Conservation (phyloP, 1,140 invertebrate species). For the Leptopilina clavipes region DNA sequence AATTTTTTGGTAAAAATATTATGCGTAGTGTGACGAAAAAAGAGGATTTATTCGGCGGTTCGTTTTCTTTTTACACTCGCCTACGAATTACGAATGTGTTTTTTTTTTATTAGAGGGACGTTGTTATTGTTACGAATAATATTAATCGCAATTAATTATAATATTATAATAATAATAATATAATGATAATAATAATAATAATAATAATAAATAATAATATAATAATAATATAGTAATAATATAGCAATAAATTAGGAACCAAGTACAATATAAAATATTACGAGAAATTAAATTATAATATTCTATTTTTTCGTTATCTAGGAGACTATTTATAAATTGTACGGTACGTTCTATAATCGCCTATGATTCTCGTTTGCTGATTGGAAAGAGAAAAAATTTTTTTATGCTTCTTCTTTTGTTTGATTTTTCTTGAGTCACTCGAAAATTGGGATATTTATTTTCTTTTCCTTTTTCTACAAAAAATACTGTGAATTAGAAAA, state of each 20-base stretch:
- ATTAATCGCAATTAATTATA: conserved; percentile 50
- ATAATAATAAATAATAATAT: conserved; percentile 53
- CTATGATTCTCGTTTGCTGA: not conserved
- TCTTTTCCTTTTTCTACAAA: conserved; percentile 33
- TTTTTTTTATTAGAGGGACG: conserved; percentile 53
- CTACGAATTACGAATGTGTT: conserved; percentile 46
- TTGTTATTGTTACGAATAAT: conserved; percentile 52
- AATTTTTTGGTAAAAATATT: not conserved
- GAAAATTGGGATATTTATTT: conserved; percentile 28
- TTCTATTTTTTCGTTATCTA: conserved; percentile 61
- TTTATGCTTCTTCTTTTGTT: no score
- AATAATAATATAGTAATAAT: conserved; percentile 45
- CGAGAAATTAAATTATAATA: conserved; percentile 70
- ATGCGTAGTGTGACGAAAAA: not conserved
- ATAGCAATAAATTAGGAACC: conserved; percentile 74
- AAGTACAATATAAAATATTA: conserved; percentile 70
- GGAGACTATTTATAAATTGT: conserved; percentile 69
- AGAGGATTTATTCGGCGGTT: conserved; percentile 38
- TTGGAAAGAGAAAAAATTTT: conserved; percentile 37
- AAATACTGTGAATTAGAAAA: not conserved
- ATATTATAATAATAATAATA: conserved; percentile 47
- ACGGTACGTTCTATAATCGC: conserved; percentile 47
- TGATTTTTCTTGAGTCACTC: not conserved
- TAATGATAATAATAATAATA: conserved; percentile 57
- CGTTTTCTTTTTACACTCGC: conserved; percentile 25